Percentiles rank a stretch among this genome's conserved stretches.
Conservation (phyloP, 1,140 invertebrate genomes). For the Brachionus asplanchnoidis region DNA sequence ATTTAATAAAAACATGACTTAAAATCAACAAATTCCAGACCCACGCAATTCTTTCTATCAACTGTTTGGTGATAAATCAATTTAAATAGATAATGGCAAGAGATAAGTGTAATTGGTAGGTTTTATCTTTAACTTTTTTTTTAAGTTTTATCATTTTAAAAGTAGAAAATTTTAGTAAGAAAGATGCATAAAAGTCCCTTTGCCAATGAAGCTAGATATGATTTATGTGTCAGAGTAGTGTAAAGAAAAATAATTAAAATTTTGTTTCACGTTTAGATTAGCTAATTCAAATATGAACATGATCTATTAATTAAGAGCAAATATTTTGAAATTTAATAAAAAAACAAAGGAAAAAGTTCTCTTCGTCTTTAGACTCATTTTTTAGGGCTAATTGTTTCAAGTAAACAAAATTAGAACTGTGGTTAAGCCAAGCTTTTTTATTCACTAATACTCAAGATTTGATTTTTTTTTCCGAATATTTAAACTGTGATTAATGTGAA, state of each 20-base stretch:
- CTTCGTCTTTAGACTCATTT: neutral
- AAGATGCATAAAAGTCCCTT: neutral
- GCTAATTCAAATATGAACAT: slow-evolving; percentile 2
- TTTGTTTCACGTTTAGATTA: neutral
- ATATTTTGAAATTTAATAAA: neutral
- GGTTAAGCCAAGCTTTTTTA: neutral
- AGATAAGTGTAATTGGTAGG: neutral
- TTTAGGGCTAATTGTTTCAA: neutral
- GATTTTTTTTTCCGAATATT: slow-evolving; percentile 10
- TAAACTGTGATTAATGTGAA: slow-evolving; percentile 13
- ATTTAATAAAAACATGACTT: neutral
- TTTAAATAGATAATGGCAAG: neutral
- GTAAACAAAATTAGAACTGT: neutral
- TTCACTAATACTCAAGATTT: neutral
- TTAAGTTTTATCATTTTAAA: neutral
- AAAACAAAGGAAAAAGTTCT: neutral
- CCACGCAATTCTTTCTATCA: neutral
- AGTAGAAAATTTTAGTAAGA: neutral
- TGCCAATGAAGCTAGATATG: neutral
- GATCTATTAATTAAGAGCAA: slow-evolving; percentile 17
- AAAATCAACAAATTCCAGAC: neutral
- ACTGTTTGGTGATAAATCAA: neutral
- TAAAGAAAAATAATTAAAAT: neutral
- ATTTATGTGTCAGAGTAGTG: neutral
- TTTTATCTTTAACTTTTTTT: neutral